Evolutionary conservation across 2,888 invertebrate genomes (phyloP).

Genomic region (Bursaphelenchus okinawaensis): DNA sequence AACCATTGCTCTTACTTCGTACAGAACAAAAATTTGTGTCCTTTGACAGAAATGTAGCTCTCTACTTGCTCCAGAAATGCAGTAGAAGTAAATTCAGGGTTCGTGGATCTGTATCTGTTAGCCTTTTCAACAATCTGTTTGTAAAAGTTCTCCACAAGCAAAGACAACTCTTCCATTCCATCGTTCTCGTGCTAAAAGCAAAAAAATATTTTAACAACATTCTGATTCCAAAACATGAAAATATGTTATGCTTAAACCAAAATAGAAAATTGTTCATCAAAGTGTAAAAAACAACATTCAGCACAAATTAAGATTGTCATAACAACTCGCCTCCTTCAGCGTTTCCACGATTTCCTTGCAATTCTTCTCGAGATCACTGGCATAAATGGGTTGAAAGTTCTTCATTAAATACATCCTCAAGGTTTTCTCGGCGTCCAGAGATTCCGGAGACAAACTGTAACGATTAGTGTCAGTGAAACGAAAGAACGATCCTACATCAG

Average conservation of each 20-base stretch:
- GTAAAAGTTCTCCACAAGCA: conserved; percentile 79
- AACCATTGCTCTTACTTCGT: conserved; percentile 65
- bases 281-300: background rate
- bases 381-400: conserved; percentile 18
- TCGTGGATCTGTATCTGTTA: conserved; percentile 59
- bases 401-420: conserved; percentile 17
- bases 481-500: background rate
- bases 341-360: conserved; percentile 23
- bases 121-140: conserved; percentile 71
- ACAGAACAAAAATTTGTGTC: conserved; percentile 82
- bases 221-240: background rate
- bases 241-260: no score
- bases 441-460: conserved; percentile 19
- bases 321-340: conserved; percentile 16
- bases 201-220: background rate
- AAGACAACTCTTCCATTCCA: conserved; percentile 74
- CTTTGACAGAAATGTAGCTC: conserved; percentile 81
- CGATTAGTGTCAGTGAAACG: background rate
- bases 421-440: conserved; percentile 11
- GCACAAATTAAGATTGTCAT: no score
- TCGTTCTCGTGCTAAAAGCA: conserved; percentile 27
- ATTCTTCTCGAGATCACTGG: conserved; percentile 22
- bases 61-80: conserved; percentile 81
- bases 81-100: background rate
- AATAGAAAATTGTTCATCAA: no score